A percentile compares a stretch with the other conserved stretches of the same genome.
Conservation (phyloP, 2,113 vertebrate species). For the Rhinolophus sinicus region DNA sequence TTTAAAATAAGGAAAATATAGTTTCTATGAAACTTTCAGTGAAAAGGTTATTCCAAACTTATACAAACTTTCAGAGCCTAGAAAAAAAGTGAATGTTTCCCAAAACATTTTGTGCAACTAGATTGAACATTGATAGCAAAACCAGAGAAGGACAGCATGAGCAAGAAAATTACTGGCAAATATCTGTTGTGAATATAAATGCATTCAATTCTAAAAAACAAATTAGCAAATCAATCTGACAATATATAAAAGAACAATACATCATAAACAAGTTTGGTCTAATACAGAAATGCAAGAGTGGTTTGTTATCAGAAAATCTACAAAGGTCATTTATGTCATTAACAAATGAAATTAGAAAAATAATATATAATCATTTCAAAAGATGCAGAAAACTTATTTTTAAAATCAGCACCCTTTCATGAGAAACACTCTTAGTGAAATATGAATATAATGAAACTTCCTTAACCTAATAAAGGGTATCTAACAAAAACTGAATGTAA, state of each 20-base stretch:
- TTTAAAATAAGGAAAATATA: background rate
- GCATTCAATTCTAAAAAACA: background rate
- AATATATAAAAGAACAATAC: background rate
- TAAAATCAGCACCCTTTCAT: background rate
- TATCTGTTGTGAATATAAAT: background rate
- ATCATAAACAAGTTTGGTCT: background rate
- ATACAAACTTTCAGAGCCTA: background rate
- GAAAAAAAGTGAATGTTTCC: background rate
- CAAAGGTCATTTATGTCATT: background rate
- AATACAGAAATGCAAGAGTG: background rate
- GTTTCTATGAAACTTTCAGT: background rate
- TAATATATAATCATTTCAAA: background rate
- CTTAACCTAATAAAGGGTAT: background rate
- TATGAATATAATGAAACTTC: background rate
- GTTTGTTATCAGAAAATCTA: background rate
- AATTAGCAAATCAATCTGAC: background rate
- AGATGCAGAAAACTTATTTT: background rate
- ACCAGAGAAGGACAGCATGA: background rate
- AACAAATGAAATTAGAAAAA: background rate
- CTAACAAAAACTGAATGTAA: background rate
- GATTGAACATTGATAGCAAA: too few relatives aligned
- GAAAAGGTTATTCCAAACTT: background rate
- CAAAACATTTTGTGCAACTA: background rate
- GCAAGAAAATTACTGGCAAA: background rate
- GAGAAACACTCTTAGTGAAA: background rate